A percentile compares a stretch with the other conserved stretches of the same genome.
phyloP scores from a whole-genome alignment of 2,888 invertebrate species.

The Eupithecia tripunctaria region DNA sequence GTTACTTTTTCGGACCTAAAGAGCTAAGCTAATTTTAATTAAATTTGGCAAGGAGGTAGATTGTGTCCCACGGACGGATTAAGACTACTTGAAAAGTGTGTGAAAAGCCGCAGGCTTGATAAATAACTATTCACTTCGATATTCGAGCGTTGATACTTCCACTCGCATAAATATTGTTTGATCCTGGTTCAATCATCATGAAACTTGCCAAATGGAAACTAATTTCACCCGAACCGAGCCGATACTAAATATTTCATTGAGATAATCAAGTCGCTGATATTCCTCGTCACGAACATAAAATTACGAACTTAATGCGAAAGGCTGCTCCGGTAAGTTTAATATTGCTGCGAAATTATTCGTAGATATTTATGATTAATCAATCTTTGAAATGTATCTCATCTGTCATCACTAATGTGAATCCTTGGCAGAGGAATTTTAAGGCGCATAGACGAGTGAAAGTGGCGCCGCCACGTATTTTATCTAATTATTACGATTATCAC shows the following conservation, averaged over 20 bases:
- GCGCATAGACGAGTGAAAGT: no score
- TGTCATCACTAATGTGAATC: background rate
- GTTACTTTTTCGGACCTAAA: no score
- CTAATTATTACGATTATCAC: no score
- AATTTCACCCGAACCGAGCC: constrained; percentile 12
- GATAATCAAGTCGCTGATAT: background rate
- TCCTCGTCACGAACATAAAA: background rate
- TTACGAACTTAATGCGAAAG: background rate
- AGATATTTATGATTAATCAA: background rate
- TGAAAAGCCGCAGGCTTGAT: no score
- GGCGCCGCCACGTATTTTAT: no score
- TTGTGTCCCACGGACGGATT: no score
- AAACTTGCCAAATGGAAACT: constrained; percentile 15
- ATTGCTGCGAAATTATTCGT: background rate
- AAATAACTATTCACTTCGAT: background rate
- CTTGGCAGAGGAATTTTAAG: background rate
- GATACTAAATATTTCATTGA: constrained; percentile 1
- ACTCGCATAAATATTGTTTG: background rate
- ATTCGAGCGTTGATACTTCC: background rate
- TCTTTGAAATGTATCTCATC: background rate
- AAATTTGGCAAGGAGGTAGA: no score
- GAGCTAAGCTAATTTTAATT: no score
- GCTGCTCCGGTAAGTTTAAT: background rate
- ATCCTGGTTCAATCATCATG: constrained; percentile 16
- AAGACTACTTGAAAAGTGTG: no score